phyloP scores from a whole-genome alignment of 2,888 invertebrate species.

The Lithosia quadra region DNA sequence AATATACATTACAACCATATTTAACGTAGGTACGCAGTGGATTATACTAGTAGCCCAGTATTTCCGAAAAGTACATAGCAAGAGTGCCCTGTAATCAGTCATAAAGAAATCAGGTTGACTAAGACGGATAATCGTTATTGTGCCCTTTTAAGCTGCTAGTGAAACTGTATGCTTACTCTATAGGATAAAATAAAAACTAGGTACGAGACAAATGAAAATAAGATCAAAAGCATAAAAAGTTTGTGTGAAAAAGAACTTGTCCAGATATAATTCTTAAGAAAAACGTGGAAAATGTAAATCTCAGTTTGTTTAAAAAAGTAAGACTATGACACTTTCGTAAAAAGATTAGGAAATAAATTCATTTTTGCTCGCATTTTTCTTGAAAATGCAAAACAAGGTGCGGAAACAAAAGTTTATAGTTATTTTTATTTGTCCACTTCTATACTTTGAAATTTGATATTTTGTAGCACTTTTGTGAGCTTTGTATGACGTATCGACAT shows the following conservation, averaged over 20 bases:
- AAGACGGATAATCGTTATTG: not conserved
- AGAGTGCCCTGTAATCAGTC: not conserved
- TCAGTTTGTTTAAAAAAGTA: constrained; percentile 6
- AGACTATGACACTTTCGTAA: constrained; percentile 6
- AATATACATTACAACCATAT: too few species aligned
- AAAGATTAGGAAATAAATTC: constrained; percentile 7
- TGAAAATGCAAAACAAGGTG: constrained; percentile 15
- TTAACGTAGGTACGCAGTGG: not conserved
- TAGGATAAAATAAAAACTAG: too few species aligned
- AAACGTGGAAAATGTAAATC: constrained; percentile 6
- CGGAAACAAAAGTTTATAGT: constrained; percentile 19
- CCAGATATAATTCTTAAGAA: not conserved
- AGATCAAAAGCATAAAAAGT: not conserved
- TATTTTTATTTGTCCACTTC: constrained; percentile 10
- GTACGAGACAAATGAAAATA: not conserved
- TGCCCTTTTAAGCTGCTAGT: not conserved
- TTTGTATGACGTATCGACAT: not conserved
- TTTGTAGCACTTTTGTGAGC: not conserved
- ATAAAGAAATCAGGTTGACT: not conserved
- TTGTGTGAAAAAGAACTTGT: not conserved
- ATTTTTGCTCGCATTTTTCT: not conserved
- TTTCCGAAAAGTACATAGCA: not conserved
- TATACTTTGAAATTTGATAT: constrained; percentile 8
- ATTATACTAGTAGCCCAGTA: not conserved
- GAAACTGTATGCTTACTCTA: too few species aligned